Percentiles rank a stretch among this genome's conserved stretches.
These are phyloP conservation scores for Nannobrachium achirus DNA, from an alignment of 2,113 vertebrate species.

Conservation along the genomic window DNA sequence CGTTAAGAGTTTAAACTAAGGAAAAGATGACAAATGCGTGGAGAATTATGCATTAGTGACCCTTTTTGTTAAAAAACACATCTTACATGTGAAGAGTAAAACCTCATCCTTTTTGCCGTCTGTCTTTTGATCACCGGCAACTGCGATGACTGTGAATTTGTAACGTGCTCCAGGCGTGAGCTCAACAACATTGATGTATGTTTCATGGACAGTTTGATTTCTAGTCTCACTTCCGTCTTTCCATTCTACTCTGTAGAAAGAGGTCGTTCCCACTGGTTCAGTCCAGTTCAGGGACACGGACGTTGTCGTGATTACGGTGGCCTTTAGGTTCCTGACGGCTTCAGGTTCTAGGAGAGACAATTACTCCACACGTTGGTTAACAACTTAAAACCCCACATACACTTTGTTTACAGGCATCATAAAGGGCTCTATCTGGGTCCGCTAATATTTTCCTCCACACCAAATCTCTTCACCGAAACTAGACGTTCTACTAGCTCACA, in stretches of 20 bases:
- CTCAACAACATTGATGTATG: not conserved
- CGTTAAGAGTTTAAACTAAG: too few relatives aligned
- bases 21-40: not conserved
- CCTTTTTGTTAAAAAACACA: not conserved
- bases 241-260: slow-evolving; percentile 1
- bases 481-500: too few relatives aligned
- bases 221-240: not conserved
- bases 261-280: not conserved
- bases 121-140: not conserved
- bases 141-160: not conserved
- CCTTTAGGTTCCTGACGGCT: slow-evolving; percentile 8
- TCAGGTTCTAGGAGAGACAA: slow-evolving; percentile 5
- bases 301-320: not conserved
- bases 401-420: too few relatives aligned
- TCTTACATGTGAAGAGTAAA: not conserved
- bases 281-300: slow-evolving; percentile 22
- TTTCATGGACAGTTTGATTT: not conserved
- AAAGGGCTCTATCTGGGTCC: too few relatives aligned
- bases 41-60: not conserved
- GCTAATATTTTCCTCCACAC: too few relatives aligned
- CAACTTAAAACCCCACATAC: too few relatives aligned
- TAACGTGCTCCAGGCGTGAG: slow-evolving; percentile 3
- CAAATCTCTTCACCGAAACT: too few relatives aligned
- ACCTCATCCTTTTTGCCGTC: not conserved
- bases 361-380: too few relatives aligned